phyloP scores from a whole-genome alignment of 1,140 invertebrate species.

The Aphidius gifuensis region DNA sequence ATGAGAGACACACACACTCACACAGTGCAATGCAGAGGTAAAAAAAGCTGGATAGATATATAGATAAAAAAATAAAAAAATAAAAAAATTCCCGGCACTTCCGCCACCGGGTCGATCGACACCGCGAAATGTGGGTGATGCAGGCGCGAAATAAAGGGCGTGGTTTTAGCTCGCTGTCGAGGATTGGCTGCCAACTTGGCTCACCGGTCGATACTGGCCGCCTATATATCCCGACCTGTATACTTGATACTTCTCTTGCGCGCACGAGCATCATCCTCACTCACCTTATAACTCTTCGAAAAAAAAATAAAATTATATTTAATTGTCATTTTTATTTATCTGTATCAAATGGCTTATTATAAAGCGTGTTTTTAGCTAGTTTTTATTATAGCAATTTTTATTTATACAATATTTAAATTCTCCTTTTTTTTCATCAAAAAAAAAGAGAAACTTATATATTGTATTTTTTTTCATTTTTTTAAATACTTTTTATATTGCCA shows the following conservation, averaged over 20 bases:
- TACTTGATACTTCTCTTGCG: slow-evolving; percentile 50
- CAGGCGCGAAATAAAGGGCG: slow-evolving; percentile 56
- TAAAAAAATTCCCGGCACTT: slow-evolving; percentile 25
- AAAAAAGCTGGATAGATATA: background rate
- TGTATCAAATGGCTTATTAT: background rate
- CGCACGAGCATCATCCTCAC: slow-evolving; percentile 35
- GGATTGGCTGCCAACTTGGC: slow-evolving; percentile 55
- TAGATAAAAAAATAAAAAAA: slow-evolving; percentile 6
- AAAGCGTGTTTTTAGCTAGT: no score
- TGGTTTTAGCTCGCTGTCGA: slow-evolving; percentile 54
- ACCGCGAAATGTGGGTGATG: slow-evolving; percentile 49
- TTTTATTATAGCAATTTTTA: no score
- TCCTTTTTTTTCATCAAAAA: no score
- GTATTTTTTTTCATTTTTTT: background rate
- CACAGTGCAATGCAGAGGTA: background rate
- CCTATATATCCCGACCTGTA: slow-evolving; percentile 50
- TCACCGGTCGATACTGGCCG: slow-evolving; percentile 53
- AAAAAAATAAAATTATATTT: background rate
- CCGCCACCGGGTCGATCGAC: slow-evolving; percentile 36
- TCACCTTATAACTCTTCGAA: slow-evolving; percentile 5
- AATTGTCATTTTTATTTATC: background rate
- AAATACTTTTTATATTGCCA: background rate
- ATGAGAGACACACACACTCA: background rate
- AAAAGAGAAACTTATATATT: no score
- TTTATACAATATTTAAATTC: no score